phyloP scores from a whole-genome alignment of 2,797 vertebrate species.

The Sylvilagus floridanus region DNA sequence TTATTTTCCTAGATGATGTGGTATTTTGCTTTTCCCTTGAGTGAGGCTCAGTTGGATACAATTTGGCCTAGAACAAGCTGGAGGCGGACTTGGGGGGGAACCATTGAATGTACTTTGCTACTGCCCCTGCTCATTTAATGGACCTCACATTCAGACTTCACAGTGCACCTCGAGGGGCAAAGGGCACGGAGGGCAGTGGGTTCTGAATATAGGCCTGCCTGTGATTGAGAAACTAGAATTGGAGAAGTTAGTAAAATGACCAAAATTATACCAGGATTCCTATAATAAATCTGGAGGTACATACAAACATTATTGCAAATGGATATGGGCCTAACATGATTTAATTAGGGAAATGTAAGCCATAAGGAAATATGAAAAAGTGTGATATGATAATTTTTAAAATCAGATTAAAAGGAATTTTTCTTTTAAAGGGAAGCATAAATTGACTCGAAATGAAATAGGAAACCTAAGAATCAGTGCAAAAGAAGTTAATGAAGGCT shows the following conservation, averaged over 20 bases:
- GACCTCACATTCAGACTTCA: background rate
- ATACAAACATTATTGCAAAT: background rate
- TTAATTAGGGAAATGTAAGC: constrained; percentile 24
- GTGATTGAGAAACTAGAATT: background rate
- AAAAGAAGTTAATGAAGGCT: background rate
- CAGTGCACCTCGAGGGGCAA: background rate
- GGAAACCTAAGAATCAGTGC: background rate
- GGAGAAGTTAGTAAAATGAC: background rate
- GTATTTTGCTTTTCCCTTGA: background rate
- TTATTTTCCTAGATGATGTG: background rate
- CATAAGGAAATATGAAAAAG: constrained; percentile 25
- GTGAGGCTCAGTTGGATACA: background rate
- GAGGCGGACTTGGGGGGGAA: background rate
- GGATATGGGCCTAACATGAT: background rate
- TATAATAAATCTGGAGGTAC: background rate
- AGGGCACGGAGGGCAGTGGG: background rate
- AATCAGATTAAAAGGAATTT: background rate
- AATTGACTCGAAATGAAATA: constrained; percentile 11
- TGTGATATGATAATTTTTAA: background rate
- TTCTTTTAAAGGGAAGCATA: background rate
- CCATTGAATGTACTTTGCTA: background rate
- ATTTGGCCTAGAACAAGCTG: background rate
- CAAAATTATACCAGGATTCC: background rate
- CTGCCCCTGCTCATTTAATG: background rate
- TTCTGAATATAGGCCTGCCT: background rate